phyloP scores from a whole-genome alignment of 1,140 invertebrate genomes.

The Orchesella cincta region DNA sequence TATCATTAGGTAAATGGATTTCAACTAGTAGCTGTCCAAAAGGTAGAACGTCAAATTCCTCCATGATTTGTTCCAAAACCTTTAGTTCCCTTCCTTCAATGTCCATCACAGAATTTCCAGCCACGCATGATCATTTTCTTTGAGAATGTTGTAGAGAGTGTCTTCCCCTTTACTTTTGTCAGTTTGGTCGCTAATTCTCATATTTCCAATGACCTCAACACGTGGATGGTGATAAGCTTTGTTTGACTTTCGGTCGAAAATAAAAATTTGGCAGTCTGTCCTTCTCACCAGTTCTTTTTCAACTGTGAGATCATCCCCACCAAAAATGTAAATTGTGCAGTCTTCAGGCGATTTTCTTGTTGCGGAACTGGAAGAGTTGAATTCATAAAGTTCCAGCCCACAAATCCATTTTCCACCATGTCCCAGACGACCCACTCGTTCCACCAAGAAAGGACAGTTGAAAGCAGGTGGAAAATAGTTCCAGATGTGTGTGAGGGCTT shows the following conservation, averaged over 20 bases:
- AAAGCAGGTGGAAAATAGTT: slow-evolving; percentile 30
- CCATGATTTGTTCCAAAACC: slow-evolving; percentile 8
- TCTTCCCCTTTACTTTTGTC: background rate
- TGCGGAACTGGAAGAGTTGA: too few species aligned
- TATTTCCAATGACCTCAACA: background rate
- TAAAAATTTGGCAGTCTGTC: slow-evolving; percentile 12
- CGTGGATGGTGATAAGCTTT: background rate
- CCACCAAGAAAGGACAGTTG: slow-evolving; percentile 20
- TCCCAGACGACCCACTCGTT: slow-evolving; percentile 27
- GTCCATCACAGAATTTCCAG: slow-evolving; percentile 37
- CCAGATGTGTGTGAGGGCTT: slow-evolving; percentile 1
- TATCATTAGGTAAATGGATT: slow-evolving; percentile 18
- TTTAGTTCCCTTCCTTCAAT: slow-evolving; percentile 20
- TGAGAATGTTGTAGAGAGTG: background rate
- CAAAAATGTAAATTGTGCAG: slow-evolving; percentile 31
- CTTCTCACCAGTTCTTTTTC: slow-evolving; percentile 24
- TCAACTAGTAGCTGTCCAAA: slow-evolving; percentile 36
- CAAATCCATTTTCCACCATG: slow-evolving; percentile 37
- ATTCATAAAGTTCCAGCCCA: background rate
- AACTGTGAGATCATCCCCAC: slow-evolving; percentile 22
- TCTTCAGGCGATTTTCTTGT: background rate
- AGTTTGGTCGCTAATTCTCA: background rate
- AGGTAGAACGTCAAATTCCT: slow-evolving; percentile 33
- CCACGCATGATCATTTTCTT: background rate
- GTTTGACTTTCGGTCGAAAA: background rate